Evolutionary conservation across 2,113 vertebrate species (phyloP).

Genomic region (Murina feae): DNA sequence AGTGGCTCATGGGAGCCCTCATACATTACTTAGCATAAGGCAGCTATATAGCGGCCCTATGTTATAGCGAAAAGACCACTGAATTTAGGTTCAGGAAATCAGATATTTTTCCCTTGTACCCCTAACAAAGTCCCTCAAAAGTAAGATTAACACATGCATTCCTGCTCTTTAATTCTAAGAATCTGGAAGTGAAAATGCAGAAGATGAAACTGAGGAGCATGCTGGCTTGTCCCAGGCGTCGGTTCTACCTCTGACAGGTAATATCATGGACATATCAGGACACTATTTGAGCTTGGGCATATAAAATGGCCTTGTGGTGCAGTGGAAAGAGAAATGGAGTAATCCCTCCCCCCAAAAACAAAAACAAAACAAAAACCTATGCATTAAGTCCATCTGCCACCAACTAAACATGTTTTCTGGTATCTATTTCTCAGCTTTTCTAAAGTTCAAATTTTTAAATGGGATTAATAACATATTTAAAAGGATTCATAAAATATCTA

Average conservation of each 20-base stretch:
- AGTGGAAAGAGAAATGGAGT: background rate
- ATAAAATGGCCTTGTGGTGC: background rate
- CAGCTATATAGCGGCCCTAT: rapidly evolving
- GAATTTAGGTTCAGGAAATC: background rate
- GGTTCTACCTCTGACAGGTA: background rate
- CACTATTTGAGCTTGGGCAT: background rate
- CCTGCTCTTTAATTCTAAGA: background rate
- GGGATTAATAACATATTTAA: background rate
- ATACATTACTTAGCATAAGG: background rate
- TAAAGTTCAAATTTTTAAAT: background rate
- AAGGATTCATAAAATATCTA: background rate
- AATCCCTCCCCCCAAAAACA: too few relatives aligned
- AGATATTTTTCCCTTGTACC: background rate
- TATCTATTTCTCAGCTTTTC: background rate
- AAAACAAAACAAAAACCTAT: background rate
- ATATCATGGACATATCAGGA: background rate
- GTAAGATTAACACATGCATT: background rate
- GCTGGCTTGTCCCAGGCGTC: background rate
- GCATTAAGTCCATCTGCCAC: too few relatives aligned
- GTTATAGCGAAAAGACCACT: background rate
- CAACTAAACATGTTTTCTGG: background rate
- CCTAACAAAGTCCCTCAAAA: background rate
- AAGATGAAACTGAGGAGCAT: background rate
- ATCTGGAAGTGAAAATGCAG: background rate
- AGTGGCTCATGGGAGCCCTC: background rate